Conservation (phyloP, 2,888 invertebrate species). For the Napeogenes sylphis region DNA sequence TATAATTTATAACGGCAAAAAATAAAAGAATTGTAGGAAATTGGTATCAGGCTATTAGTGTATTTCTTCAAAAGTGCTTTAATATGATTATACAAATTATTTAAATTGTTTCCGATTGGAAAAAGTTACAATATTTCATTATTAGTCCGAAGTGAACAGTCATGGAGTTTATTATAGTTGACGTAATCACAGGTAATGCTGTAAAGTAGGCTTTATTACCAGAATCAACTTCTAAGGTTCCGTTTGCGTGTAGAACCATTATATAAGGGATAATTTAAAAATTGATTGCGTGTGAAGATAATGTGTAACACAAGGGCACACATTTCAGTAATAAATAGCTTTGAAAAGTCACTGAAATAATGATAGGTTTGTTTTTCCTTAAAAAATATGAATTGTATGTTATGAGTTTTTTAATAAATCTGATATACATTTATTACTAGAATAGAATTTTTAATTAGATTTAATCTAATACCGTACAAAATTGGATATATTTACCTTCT, state of each 20-base stretch:
- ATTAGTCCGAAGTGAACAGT: neutral
- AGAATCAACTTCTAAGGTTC: neutral
- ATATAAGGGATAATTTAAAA: conserved; percentile 1
- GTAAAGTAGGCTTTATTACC: neutral
- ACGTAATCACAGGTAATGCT: neutral
- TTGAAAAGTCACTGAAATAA: neutral
- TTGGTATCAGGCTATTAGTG: too few species aligned
- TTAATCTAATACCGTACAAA: too few species aligned
- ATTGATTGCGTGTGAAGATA: conserved; percentile 4
- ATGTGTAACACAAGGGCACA: neutral
- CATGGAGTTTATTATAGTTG: neutral
- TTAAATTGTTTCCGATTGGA: too few species aligned
- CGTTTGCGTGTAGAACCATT: neutral
- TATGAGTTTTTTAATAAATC: too few species aligned
- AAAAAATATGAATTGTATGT: too few species aligned
- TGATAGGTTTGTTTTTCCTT: neutral
- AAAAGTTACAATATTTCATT: neutral
- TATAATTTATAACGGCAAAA: too few species aligned
- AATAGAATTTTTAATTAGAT: too few species aligned
- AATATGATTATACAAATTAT: too few species aligned
- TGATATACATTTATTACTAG: too few species aligned
- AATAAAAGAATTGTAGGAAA: too few species aligned
- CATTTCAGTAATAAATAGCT: neutral
- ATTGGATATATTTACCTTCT: too few species aligned
- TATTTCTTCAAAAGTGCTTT: too few species aligned